phyloP scores from a whole-genome alignment of 2,113 vertebrate species.

The Crotophaga sulcirostris region DNA sequence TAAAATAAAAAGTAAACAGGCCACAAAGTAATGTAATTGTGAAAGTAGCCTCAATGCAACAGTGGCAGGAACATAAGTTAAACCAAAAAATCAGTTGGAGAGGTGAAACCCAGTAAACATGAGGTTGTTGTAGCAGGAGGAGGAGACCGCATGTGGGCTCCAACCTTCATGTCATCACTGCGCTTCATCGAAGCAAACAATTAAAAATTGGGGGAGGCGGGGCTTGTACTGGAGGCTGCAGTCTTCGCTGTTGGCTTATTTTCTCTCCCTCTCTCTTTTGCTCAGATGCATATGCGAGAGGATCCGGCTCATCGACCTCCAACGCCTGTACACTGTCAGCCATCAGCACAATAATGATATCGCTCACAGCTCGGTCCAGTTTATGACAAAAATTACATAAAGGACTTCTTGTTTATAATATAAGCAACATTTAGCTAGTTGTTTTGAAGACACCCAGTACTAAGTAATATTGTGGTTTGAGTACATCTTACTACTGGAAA shows the following conservation, averaged over 20 bases:
- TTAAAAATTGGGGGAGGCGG: accelerated
- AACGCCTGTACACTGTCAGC: constrained; percentile 93
- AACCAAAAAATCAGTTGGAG: not conserved
- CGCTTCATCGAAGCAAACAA: accelerated
- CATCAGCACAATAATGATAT: constrained; percentile 95
- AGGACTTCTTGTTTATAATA: constrained; percentile 80
- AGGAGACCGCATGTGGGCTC: not conserved
- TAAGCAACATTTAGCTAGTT: constrained; percentile 85
- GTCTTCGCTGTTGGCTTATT: not conserved
- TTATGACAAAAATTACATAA: constrained; percentile 86
- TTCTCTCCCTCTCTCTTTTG: not conserved
- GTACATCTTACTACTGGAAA: constrained; percentile 83
- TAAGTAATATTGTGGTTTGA: constrained; percentile 80
- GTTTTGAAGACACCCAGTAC: constrained; percentile 81
- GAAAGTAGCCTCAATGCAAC: not conserved
- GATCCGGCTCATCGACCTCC: constrained; percentile 86
- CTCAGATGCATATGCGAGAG: constrained; percentile 87
- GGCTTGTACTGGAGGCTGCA: not conserved
- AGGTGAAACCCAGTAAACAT: accelerated
- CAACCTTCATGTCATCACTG: not conserved
- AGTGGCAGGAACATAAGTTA: not conserved
- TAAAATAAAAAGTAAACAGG: not conserved
- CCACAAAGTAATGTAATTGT: not conserved
- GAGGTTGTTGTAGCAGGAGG: not conserved
- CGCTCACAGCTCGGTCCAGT: constrained; percentile 96